Conservation (phyloP, 2,113 vertebrate genomes). For the Axis porcinus region DNA sequence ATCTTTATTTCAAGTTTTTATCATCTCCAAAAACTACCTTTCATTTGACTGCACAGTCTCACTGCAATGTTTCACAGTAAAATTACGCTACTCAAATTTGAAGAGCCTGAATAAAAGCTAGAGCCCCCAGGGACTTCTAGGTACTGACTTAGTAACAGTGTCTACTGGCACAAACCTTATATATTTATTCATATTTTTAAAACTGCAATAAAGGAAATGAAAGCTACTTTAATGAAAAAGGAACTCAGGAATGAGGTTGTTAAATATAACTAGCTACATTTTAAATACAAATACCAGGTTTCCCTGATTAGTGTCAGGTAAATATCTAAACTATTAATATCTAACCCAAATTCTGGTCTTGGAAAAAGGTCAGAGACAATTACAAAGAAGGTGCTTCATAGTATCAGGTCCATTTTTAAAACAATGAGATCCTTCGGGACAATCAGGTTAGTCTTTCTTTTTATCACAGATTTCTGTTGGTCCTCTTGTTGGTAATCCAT, state of each 20-base stretch:
- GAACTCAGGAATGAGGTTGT: conserved; percentile 48
- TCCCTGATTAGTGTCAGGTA: conserved; percentile 37
- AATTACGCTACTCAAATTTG: neutral
- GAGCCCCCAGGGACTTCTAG: neutral
- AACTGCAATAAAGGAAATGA: conserved; percentile 24
- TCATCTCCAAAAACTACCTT: neutral
- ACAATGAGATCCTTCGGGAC: neutral
- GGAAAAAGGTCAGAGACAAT: conserved; percentile 70
- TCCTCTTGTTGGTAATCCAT: conserved; percentile 72
- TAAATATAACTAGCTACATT: conserved; percentile 52
- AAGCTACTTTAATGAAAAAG: conserved; percentile 17
- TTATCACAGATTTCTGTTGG: conserved; percentile 78
- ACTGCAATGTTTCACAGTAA: neutral
- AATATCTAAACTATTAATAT: conserved; percentile 15
- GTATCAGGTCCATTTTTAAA: conserved; percentile 63
- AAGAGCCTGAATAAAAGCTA: neutral
- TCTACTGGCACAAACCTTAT: conserved; percentile 39
- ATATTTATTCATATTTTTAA: conserved; percentile 35
- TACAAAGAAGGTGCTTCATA: conserved; percentile 56
- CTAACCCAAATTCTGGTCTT: conserved; percentile 44
- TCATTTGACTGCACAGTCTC: neutral
- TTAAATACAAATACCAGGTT: conserved; percentile 60
- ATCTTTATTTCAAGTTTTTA: neutral
- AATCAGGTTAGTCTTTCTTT: conserved; percentile 83
- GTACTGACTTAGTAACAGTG: neutral